phyloP scores from a whole-genome alignment of 2,888 invertebrate genomes.

The Priocnemis perturbator region DNA sequence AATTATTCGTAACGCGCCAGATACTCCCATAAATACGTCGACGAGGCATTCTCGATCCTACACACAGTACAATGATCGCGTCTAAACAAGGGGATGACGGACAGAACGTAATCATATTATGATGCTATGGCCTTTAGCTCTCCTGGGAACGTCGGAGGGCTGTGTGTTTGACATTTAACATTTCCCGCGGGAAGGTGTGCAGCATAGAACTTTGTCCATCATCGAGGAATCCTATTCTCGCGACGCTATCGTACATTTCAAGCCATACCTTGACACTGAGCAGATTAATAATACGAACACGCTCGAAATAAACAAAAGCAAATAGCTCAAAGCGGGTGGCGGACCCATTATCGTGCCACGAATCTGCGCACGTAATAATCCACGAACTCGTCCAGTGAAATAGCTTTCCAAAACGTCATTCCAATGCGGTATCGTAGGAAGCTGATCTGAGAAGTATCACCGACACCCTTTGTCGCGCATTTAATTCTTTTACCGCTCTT shows the following conservation, averaged over 20 bases:
- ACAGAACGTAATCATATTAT: slow-evolving; percentile 70
- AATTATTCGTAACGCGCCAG: slow-evolving; percentile 23
- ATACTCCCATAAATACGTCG: slow-evolving; percentile 33
- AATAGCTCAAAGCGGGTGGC: neutral
- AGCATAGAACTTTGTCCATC: slow-evolving; percentile 52
- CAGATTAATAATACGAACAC: too few species aligned
- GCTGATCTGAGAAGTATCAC: too few species aligned
- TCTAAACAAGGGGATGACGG: slow-evolving; percentile 54
- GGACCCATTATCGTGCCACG: too few species aligned
- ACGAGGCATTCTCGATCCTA: slow-evolving; percentile 17
- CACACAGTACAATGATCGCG: slow-evolving; percentile 41
- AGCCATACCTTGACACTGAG: slow-evolving; percentile 7
- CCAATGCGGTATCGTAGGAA: too few species aligned
- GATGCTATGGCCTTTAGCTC: slow-evolving; percentile 68
- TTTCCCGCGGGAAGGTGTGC: slow-evolving; percentile 63
- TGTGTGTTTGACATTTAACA: slow-evolving; percentile 73
- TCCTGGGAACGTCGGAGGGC: slow-evolving; percentile 60
- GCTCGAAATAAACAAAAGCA: slow-evolving; percentile 12
- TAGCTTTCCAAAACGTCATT: too few species aligned
- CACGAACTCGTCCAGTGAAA: too few species aligned
- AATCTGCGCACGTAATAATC: too few species aligned
- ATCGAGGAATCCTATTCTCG: slow-evolving; percentile 44
- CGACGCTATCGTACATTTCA: slow-evolving; percentile 46
- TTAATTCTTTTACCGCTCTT: neutral
- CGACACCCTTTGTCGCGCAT: too few species aligned